These are phyloP conservation scores for Typhlomys cinereus DNA, from an alignment of 2,113 vertebrate species.

Conservation along the genomic window DNA sequence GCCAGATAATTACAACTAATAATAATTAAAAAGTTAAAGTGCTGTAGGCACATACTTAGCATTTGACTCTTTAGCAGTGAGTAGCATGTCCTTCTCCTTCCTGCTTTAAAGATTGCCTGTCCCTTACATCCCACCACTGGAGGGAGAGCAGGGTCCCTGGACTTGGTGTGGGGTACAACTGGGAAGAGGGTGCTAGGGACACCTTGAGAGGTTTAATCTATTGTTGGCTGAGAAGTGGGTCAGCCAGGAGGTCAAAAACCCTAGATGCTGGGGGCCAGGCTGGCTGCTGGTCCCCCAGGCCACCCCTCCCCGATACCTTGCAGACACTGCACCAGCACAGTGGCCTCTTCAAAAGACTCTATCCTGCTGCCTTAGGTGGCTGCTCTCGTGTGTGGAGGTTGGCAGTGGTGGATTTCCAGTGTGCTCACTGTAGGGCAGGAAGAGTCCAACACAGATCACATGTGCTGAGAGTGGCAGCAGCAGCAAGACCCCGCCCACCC, in stretches of 20 bases:
- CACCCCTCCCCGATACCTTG: fast-evolving
- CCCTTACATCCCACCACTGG: background rate
- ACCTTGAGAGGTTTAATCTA: background rate
- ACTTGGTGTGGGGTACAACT: background rate
- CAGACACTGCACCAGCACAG: background rate
- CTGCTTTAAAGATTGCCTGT: constrained; percentile 33
- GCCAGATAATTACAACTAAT: constrained; percentile 88
- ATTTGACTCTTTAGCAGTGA: constrained; percentile 83
- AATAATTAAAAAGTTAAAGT: constrained; percentile 89
- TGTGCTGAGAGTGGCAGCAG: fast-evolving
- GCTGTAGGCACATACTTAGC: constrained; percentile 87
- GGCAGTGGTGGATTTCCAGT: fast-evolving
- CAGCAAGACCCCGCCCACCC: fast-evolving
- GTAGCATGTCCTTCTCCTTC: constrained; percentile 43
- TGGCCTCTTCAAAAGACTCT: background rate
- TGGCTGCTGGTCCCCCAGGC: background rate
- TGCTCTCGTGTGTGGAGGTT: fast-evolving
- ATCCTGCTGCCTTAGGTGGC: background rate
- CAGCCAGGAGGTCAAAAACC: background rate
- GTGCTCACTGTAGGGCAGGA: background rate
- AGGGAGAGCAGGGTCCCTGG: fast-evolving
- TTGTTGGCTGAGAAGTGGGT: background rate
- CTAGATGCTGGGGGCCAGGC: background rate
- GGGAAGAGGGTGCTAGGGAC: background rate
- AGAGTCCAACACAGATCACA: background rate